Evolutionary conservation across 2,113 vertebrate species (phyloP).

Genomic region (Colius striatus): DNA sequence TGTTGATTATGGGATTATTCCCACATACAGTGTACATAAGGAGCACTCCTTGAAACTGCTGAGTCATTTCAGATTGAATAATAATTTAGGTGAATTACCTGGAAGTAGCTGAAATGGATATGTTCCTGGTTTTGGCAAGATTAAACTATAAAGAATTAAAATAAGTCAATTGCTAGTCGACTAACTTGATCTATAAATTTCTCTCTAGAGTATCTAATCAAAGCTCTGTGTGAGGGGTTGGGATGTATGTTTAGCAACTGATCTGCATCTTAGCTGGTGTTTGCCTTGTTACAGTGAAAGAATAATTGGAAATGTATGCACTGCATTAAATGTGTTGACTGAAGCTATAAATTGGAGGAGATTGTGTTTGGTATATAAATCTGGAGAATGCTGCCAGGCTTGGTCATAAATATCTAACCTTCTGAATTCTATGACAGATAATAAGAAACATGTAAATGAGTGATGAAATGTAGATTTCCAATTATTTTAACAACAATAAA

Average conservation of each 20-base stretch:
- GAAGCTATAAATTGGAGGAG: conserved; percentile 42
- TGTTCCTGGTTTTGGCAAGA: conserved; percentile 29
- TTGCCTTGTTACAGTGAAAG: conserved; percentile 26
- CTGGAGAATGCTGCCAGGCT: background rate
- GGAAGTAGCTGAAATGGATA: conserved; percentile 36
- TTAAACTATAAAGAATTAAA: conserved; percentile 30
- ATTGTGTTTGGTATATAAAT: conserved; percentile 39
- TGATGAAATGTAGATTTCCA: conserved; percentile 6
- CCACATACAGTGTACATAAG: background rate
- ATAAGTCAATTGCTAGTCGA: conserved; percentile 5
- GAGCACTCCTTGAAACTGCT: background rate
- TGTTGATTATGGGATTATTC: background rate
- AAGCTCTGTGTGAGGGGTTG: background rate
- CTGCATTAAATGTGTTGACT: conserved; percentile 31
- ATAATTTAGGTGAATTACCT: conserved; percentile 30
- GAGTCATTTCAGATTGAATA: background rate
- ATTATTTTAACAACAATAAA: conserved; percentile 14
- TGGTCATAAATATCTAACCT: conserved; percentile 29
- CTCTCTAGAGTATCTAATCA: background rate
- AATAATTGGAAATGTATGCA: conserved; percentile 23
- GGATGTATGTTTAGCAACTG: conserved; percentile 1
- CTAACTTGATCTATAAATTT: conserved; percentile 32
- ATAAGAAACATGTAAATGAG: conserved; percentile 9
- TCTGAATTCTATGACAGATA: conserved; percentile 13
- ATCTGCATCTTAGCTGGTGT: conserved; percentile 38